phyloP scores from a whole-genome alignment of 1,140 invertebrate species.

The Drosophila micromelanica region DNA sequence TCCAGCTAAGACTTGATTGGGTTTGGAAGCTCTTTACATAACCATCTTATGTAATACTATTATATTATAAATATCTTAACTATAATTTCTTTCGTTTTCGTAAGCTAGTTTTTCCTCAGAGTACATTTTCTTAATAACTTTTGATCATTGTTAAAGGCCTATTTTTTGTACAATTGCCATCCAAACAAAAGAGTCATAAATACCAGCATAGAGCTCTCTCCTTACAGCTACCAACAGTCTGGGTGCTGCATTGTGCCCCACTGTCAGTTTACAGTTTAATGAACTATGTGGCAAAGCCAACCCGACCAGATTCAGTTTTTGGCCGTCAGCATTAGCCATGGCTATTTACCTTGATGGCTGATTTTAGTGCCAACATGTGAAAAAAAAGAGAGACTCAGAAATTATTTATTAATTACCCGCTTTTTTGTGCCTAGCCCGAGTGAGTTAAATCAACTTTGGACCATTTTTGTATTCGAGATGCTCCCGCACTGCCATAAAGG shows the following conservation, averaged over 20 bases:
- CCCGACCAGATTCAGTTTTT: slow-evolving; percentile 9
- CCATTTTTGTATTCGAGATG: slow-evolving; percentile 16
- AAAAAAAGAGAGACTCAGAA: slow-evolving; percentile 59
- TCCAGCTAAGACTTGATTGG: no score
- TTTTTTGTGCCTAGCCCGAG: slow-evolving; percentile 12
- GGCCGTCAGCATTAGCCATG: slow-evolving; percentile 58
- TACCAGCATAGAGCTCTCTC: slow-evolving; percentile 23
- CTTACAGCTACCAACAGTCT: not conserved
- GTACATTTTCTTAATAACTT: slow-evolving; percentile 10
- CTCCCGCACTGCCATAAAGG: slow-evolving; percentile 34
- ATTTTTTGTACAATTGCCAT: slow-evolving; percentile 15
- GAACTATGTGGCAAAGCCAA: slow-evolving; percentile 49
- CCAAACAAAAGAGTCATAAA: slow-evolving; percentile 54
- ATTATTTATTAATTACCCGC: slow-evolving; percentile 78
- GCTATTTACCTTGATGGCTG: slow-evolving; percentile 61
- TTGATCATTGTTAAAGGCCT: slow-evolving; percentile 9
- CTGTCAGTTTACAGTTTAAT: slow-evolving; percentile 59
- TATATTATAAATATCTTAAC: not conserved
- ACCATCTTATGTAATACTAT: no score
- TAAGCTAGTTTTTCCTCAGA: not conserved
- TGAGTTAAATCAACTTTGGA: slow-evolving; percentile 25
- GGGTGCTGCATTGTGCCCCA: slow-evolving; percentile 4
- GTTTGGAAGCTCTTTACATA: no score
- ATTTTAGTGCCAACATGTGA: slow-evolving; percentile 65
- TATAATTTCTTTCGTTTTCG: not conserved